These are phyloP conservation scores for Drosophila burlai DNA, from an alignment of 1,140 invertebrate species.

Conservation along the genomic window DNA sequence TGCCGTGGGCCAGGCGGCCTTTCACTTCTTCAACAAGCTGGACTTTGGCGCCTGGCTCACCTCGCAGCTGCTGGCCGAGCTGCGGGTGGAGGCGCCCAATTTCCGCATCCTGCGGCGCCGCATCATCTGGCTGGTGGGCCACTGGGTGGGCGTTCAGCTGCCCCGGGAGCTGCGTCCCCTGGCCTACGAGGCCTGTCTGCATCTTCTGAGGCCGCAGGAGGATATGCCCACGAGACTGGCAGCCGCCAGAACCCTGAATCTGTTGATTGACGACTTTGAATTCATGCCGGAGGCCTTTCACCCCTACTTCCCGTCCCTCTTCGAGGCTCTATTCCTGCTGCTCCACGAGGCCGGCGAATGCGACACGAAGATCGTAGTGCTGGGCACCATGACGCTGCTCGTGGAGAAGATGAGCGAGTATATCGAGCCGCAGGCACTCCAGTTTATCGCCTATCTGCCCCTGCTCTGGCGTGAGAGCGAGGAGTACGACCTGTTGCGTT, in stretches of 20 bases:
- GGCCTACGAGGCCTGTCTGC: conserved; percentile 92
- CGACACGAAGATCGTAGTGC: conserved; percentile 97
- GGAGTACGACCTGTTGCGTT: conserved; percentile 95
- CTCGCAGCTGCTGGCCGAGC: conserved; percentile 92
- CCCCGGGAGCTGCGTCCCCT: conserved; percentile 91
- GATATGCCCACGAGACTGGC: conserved; percentile 94
- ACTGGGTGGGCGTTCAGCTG: conserved; percentile 95
- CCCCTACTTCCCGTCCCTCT: conserved; percentile 91
- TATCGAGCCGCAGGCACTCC: conserved; percentile 88
- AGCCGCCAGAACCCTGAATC: conserved; percentile 90
- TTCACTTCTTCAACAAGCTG: conserved; percentile 96
- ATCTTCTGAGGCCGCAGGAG: conserved; percentile 89
- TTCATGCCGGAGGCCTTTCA: conserved; percentile 94
- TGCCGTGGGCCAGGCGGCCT: conserved; percentile 95
- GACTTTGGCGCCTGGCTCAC: conserved; percentile 97
- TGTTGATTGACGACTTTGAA: conserved; percentile 96
- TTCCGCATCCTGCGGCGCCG: conserved; percentile 95
- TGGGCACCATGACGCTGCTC: conserved; percentile 95
- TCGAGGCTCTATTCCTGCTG: conserved; percentile 92
- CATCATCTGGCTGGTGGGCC: conserved; percentile 94
- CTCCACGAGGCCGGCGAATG: conserved; percentile 95
- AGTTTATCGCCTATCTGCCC: conserved; percentile 93
- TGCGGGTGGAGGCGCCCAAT: conserved; percentile 92
- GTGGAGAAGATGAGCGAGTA: conserved; percentile 93
- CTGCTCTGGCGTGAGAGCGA: conserved; percentile 94